A percentile compares a stretch with the other conserved stretches of the same genome.
These are phyloP conservation scores for Lithobius niger DNA, from an alignment of 1,140 invertebrate species.

Conservation along the genomic window DNA sequence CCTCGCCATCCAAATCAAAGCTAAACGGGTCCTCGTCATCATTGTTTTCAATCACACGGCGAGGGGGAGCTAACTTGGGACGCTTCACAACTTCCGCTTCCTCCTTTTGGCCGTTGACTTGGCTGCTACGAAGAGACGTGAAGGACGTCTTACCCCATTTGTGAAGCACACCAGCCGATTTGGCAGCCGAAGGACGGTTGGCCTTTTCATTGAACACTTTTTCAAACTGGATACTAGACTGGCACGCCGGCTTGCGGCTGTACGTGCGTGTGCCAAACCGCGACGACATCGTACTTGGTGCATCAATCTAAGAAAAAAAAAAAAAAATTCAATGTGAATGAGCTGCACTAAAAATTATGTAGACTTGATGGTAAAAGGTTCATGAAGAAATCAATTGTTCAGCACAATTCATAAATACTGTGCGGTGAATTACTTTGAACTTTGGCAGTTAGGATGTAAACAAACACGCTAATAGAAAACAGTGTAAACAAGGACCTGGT, in stretches of 20 bases:
- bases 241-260: constrained; percentile 18
- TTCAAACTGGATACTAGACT: constrained; percentile 53
- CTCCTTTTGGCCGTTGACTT: constrained; percentile 5
- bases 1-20: constrained; percentile 5
- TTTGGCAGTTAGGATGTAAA: too few relatives aligned
- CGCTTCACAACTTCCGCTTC: not conserved
- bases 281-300: constrained; percentile 9
- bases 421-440: too few relatives aligned
- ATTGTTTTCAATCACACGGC: too few relatives aligned
- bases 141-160: constrained; percentile 90
- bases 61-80: constrained; percentile 2
- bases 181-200: constrained; percentile 64
- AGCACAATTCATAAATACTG: too few relatives aligned
- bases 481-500: too few relatives aligned
- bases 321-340: too few relatives aligned
- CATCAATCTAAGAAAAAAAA: too few relatives aligned
- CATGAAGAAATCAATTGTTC: too few relatives aligned
- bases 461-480: too few relatives aligned
- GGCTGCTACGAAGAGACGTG: constrained; percentile 65
- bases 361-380: too few relatives aligned
- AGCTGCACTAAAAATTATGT: too few relatives aligned
- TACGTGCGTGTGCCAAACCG: constrained; percentile 22
- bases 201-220: constrained; percentile 63
- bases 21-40: constrained; percentile 10
- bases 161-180: constrained; percentile 74